Evolutionary conservation across 2,888 invertebrate genomes (phyloP).

Genomic region (Pristionchus entomophagus): DNA sequence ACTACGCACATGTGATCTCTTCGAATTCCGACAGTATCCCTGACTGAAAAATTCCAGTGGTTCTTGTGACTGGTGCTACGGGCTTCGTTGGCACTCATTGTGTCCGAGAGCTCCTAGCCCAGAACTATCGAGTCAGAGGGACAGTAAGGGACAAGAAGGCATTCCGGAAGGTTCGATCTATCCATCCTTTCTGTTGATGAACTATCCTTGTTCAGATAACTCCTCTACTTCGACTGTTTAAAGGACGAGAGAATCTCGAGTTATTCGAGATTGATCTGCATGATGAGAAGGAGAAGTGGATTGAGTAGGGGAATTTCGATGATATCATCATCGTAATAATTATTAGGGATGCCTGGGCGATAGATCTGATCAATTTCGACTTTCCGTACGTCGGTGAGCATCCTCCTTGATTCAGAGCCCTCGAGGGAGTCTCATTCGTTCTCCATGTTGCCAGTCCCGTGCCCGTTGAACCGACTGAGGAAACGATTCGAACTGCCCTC

Average conservation of each 20-base stretch:
- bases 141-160: conserved; percentile 26
- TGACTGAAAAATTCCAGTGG: conserved; percentile 42
- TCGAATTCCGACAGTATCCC: too few species aligned
- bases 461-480: conserved; percentile 66
- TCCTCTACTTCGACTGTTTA: conserved; percentile 67
- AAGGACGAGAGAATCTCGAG: conserved; percentile 77
- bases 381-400: too few species aligned
- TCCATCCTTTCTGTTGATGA: too few species aligned
- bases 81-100: conserved; percentile 43
- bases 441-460: conserved; percentile 66
- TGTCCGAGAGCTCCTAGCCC: neutral
- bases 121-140: conserved; percentile 22
- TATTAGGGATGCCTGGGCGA: neutral
- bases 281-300: conserved; percentile 6
- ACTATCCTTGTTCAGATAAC: conserved; percentile 47
- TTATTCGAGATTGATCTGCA: conserved; percentile 79
- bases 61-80: conserved; percentile 41
- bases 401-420: conserved; percentile 55
- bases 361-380: too few species aligned
- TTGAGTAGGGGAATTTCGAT: too few species aligned
- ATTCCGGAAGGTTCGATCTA: neutral
- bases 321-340: neutral
- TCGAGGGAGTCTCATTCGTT: conserved; percentile 60
- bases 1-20: too few species aligned
- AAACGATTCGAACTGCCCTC: conserved; percentile 77